A percentile compares a stretch with the other conserved stretches of the same genome.
Conservation (phyloP, 2,113 vertebrate species). For the Piprites chloris region DNA sequence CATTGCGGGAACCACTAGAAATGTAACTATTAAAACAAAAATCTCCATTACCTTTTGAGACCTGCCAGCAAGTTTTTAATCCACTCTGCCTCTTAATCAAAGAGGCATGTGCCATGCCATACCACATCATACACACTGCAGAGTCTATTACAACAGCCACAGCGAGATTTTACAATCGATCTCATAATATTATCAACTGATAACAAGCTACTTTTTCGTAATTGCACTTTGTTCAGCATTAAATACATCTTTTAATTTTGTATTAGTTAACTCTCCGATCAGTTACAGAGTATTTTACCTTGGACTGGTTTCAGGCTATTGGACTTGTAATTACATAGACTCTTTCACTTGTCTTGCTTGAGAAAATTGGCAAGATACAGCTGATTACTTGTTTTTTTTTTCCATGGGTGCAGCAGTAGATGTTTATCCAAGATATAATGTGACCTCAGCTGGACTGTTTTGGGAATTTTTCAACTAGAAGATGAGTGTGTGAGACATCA, state of each 20-base stretch:
- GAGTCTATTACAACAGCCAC: neutral
- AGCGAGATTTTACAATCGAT: neutral
- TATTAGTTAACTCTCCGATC: neutral
- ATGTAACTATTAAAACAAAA: neutral
- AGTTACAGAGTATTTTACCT: neutral
- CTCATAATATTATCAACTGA: neutral
- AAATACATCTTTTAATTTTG: neutral
- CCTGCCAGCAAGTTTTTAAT: neutral
- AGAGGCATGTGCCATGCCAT: neutral
- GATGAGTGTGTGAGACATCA: neutral
- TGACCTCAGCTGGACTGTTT: neutral
- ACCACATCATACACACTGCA: neutral
- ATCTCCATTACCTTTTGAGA: neutral
- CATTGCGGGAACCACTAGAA: neutral
- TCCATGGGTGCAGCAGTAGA: neutral
- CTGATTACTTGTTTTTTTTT: neutral
- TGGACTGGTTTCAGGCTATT: neutral
- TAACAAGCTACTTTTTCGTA: neutral
- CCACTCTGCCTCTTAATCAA: conserved; percentile 15
- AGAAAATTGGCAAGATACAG: neutral
- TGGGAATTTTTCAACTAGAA: neutral
- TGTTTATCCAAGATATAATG: neutral
- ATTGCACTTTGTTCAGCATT: neutral
- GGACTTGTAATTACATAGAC: neutral
- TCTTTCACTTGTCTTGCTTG: neutral